Percentiles rank a stretch among this genome's conserved stretches.
These are phyloP conservation scores for Drosophila lacicola DNA, from an alignment of 2,888 invertebrate genomes.

Conservation along the genomic window DNA sequence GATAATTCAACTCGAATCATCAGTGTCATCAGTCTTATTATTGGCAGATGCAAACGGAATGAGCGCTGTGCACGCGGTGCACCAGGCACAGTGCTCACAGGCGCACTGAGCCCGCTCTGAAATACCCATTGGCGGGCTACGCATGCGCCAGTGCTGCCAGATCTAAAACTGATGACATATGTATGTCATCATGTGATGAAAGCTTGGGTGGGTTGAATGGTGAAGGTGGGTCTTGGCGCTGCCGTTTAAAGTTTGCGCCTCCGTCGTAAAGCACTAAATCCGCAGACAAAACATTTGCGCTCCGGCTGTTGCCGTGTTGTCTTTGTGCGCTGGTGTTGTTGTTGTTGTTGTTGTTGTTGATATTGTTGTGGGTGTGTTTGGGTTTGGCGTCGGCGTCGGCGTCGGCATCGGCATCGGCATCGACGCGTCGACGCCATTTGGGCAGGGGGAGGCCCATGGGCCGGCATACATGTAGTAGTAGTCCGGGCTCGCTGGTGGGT, in stretches of 20 bases:
- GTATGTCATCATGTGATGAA: constrained; percentile 7
- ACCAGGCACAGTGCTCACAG: constrained; percentile 20
- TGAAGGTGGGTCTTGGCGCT: constrained; percentile 25
- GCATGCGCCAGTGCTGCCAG: constrained; percentile 25
- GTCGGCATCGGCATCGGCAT: constrained; percentile 30
- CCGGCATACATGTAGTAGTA: constrained; percentile 26
- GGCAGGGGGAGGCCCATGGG: constrained; percentile 26
- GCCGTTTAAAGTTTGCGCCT: constrained; percentile 56
- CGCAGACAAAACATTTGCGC: constrained; percentile 66
- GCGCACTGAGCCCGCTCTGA: background rate
- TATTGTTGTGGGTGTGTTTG: constrained; percentile 58
- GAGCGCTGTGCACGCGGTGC: constrained; percentile 6
- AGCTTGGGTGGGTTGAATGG: background rate
- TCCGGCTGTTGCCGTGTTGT: constrained; percentile 26
- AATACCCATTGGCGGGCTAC: constrained; percentile 1
- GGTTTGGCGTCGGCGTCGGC: constrained; percentile 38
- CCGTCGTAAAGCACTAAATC: constrained; percentile 72
- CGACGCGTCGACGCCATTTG: constrained; percentile 36
- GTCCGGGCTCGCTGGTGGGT: constrained; percentile 38
- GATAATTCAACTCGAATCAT: constrained; percentile 61
- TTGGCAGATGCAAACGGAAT: constrained; percentile 31
- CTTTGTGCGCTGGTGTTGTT: constrained; percentile 4
- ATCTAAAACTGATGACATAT: background rate
- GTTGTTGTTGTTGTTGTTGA: constrained; percentile 26
- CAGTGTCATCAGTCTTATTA: constrained; percentile 49